Conservation (phyloP, 2,797 vertebrate genomes). For the Brachyalestes nurse region DNA sequence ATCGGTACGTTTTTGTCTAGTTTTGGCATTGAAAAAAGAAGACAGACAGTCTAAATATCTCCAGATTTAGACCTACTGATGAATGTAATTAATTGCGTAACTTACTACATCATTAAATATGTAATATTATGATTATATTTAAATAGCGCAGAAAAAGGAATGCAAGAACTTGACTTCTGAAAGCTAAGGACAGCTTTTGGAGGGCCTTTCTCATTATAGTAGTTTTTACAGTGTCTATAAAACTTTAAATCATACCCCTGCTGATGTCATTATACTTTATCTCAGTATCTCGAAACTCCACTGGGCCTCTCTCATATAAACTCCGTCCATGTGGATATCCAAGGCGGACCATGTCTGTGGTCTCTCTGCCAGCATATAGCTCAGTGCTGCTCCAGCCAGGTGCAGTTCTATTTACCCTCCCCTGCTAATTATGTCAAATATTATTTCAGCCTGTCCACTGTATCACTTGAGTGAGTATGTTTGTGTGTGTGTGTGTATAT, state of each 20-base stretch:
- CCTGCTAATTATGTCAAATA: constrained; percentile 72
- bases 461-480: constrained; percentile 27
- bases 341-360: constrained; percentile 24
- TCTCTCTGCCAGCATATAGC: constrained; percentile 20
- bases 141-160: no score
- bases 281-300: neutral
- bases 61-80: no score
- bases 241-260: neutral
- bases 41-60: no score
- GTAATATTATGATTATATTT: no score
- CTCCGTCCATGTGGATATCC: constrained; percentile 9
- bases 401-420: constrained; percentile 56
- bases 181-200: no score
- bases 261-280: constrained; percentile 5
- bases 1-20: no score
- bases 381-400: constrained; percentile 49
- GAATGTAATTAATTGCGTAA: no score
- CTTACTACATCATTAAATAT: no score
- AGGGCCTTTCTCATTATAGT: no score
- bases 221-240: no score
- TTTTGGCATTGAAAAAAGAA: no score
- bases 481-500: neutral
- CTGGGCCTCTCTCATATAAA: constrained; percentile 19
- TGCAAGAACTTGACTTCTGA: no score
- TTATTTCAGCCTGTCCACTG: constrained; percentile 70